These are phyloP conservation scores for Thoracochromis brauschi DNA, from an alignment of 2,113 vertebrate species.

Conservation along the genomic window DNA sequence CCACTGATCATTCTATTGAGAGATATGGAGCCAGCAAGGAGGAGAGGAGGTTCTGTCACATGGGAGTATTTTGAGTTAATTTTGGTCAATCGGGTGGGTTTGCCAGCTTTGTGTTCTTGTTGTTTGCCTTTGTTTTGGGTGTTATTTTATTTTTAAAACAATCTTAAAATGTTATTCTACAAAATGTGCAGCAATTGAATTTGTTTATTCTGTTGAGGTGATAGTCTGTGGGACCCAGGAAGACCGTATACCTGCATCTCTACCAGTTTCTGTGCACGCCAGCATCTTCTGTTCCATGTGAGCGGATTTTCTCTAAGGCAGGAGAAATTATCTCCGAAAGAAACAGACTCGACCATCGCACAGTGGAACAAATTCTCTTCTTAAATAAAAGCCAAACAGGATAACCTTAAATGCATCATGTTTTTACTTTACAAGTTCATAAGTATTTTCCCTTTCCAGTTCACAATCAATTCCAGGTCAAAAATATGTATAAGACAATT, in stretches of 20 bases:
- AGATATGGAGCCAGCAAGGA: neutral
- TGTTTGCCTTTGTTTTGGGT: neutral
- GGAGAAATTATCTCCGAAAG: neutral
- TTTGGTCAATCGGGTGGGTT: neutral
- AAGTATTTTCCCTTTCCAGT: neutral
- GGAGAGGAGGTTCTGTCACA: rapidly evolving
- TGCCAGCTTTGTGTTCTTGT: neutral
- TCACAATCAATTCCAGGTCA: neutral
- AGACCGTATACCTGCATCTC: neutral
- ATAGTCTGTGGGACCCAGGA: neutral
- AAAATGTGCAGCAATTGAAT: neutral
- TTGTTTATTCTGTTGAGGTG: neutral
- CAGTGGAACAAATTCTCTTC: neutral
- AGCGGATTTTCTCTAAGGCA: rapidly evolving
- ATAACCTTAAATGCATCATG: neutral
- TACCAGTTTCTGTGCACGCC: neutral
- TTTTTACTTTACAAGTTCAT: neutral
- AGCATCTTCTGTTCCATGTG: neutral
- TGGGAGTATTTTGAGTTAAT: neutral
- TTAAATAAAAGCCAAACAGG: neutral
- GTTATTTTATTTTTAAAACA: neutral
- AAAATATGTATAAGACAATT: neutral
- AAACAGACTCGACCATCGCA: rapidly evolving
- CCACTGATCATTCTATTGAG: neutral
- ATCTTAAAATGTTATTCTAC: neutral